Evolutionary conservation across 2,888 invertebrate species (phyloP), one percentile per base, ranked within the genome.

Genomic region (Sepiola atlantica): DNA sequence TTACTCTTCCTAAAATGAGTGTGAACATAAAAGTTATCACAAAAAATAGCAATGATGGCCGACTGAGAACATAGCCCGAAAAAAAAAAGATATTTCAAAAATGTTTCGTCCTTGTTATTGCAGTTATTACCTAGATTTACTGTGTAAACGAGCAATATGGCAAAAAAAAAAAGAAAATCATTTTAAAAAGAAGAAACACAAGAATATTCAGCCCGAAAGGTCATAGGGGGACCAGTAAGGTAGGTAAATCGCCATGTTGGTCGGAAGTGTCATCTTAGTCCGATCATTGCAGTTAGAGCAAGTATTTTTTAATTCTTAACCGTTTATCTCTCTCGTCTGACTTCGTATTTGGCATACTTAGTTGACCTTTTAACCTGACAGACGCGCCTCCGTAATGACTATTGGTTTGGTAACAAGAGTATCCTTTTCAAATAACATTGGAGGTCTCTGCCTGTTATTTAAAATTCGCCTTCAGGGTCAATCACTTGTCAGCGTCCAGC

Each of bases 351-450:
- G 77, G 77, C 77, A 77, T 77, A 77, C 77, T n/a, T 77, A n/a
- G 77, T 77, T 77, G 77, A 77, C 77, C 77, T 77, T 77, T 77
- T n/a, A 77, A n/a, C 77, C 77, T 77, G n/a, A 77, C 77, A 77
- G 77, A 77, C 77, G 77, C n/a, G 77, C 77, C 77, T 77, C 12
- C 32, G n/a, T 77, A 77, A 77, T 77, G 77, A 32, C 77, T n/a
- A 77, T 77, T 77, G 32, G 77, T 77, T 77, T 77, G n/a, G 77
- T 77, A 77, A 77, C 77, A 77, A 32, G 77, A 77, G 77, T 77
- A 77, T 77, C 77, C 77, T 77, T 77, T 77, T 77, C 77, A 77
- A 77, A 77, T 77, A 77, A 77, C 77, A 32, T n/a, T 77, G 77
- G 45, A 45, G 45, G 0, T 28, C 32, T 77, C 77, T n/a, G 32